Conservation (phyloP, 1,140 invertebrate genomes). For the Micrasema longulum region DNA sequence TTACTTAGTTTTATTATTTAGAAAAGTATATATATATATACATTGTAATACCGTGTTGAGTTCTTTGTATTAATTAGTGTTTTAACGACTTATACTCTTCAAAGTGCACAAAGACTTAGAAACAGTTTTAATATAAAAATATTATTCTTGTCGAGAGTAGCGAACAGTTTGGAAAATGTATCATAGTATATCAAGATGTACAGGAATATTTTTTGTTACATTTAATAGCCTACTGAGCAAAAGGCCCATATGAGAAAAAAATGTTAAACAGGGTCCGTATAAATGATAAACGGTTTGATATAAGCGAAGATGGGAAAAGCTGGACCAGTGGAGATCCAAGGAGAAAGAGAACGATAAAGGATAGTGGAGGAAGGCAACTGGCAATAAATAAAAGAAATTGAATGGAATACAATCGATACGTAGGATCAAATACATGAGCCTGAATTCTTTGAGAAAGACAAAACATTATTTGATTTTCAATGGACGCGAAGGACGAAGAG, state of each 20-base stretch:
- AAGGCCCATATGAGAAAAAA: neutral
- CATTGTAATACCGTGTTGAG: neutral
- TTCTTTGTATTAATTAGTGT: neutral
- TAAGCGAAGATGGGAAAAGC: neutral
- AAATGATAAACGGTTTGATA: conserved; percentile 16
- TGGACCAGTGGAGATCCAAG: neutral
- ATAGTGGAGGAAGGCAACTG: neutral
- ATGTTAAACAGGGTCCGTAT: neutral
- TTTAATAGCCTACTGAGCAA: neutral
- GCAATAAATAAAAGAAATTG: conserved; percentile 24
- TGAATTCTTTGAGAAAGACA: too few species aligned
- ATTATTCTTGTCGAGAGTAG: neutral
- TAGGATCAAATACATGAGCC: too few species aligned
- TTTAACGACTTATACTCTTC: too few species aligned
- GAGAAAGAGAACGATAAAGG: neutral
- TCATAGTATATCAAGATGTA: neutral
- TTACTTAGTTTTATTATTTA: too few species aligned
- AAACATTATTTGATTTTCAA: too few species aligned
- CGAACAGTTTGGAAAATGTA: neutral
- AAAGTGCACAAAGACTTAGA: neutral
- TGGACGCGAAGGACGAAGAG: too few species aligned
- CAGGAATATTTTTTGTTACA: neutral
- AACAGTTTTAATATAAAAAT: neutral
- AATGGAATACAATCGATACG: conserved; percentile 3
- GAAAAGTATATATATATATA: too few species aligned